Base-by-base conservation (phyloP, 2,113 vertebrate species). In the Cepphus grylle region DNA sequence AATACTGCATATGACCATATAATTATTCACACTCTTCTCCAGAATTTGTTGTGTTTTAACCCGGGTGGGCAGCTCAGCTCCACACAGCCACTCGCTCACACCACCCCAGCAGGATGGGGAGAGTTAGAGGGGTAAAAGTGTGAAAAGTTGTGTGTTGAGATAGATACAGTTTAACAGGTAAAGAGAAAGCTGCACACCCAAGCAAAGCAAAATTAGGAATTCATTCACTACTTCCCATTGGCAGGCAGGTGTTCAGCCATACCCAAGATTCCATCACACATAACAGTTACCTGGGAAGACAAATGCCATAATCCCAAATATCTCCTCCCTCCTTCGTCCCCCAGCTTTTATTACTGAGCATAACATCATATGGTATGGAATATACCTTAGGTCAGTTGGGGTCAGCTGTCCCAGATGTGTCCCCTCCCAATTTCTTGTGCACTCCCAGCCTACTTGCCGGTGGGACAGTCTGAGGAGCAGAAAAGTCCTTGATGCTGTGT, bases 231-330 rank as follows among this genome's bases (percentile, higher is more conserved):
- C 7, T 55, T 73, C 13, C 32, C 29, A 56, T 56, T 1, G 0
- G 18, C n/a, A 66, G 42, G 50, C 16, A 66, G 23, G 8, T 38
- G 14, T 85, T 74, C 34, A 74, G 29, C 34, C 22, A 27, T 34
- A 11, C 3, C 27, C 10, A 63, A 26, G 12, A 71, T 49, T 74
- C 34, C 61, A 40, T 56, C 61, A 27, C 1, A 1, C 1, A 0
- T 55, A 47, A 22, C 13, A 6, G 49, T 34, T 34, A 38, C 40
- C 3, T 22, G 11, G 34, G 22, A 74, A 74, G 11, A 74, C 32
- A 63, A 63, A 53, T 0, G 2, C 8, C 12, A 5, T 40, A 1
- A n/a, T 30, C 15, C 17, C 9, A 18, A 40, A 56, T 5, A 11
- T 21, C 34, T 42, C 21, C 18, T 25, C 8, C 16, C 10, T 53